Conservation (phyloP, 2,888 invertebrate species). For the Sabellastarte sp. region DNA sequence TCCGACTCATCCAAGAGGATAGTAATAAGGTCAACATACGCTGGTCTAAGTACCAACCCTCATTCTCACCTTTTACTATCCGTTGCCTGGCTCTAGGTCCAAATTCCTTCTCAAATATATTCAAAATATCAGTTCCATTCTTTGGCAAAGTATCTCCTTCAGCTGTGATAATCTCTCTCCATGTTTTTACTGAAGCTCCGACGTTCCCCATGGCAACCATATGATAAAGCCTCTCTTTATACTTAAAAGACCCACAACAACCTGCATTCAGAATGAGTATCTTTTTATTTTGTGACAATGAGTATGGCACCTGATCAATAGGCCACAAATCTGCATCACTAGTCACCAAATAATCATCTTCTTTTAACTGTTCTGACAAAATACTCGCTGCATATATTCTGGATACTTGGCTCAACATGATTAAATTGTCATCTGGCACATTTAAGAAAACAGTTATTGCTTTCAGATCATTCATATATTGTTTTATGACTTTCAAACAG, state of each 20-base stretch:
- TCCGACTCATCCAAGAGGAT: not conserved
- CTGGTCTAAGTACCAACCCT: not conserved
- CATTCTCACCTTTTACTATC: not conserved
- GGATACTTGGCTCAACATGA: conserved; percentile 1
- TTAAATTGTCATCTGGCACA: not conserved
- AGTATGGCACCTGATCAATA: not conserved
- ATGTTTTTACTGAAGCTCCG: not conserved
- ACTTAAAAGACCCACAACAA: not conserved
- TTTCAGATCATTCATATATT: not conserved
- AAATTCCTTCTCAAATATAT: not conserved
- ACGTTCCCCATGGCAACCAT: conserved; percentile 1
- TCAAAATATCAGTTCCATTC: not conserved
- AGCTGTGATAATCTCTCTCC: not conserved
- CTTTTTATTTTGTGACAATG: not conserved
- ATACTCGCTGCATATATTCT: not conserved
- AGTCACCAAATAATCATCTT: not conserved
- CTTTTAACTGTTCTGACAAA: not conserved
- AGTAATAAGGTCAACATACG: not conserved
- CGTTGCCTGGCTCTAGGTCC: not conserved
- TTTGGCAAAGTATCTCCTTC: not conserved
- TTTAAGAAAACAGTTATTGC: not conserved
- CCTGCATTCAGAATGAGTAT: not conserved
- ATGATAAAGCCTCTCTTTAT: not conserved
- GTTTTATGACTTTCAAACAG: not conserved
- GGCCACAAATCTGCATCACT: conserved; percentile 3